Evolutionary conservation across 1,140 invertebrate genomes (phyloP), one percentile per base, ranked within the genome.

Genomic region (Drosophila navojoa): DNA sequence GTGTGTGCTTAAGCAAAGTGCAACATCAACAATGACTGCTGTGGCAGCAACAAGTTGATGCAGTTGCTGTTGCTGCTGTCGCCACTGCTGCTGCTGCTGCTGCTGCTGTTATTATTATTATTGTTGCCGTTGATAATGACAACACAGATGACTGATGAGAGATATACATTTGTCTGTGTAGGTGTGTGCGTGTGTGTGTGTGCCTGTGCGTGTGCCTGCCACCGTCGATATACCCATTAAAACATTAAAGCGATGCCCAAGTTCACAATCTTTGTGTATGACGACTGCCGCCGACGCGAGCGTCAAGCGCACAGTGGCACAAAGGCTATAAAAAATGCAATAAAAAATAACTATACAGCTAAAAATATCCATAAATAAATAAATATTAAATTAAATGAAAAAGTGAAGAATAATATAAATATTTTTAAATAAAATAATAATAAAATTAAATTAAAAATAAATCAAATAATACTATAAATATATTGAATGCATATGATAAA

Each of bases 111-210:
- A 15, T 45, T 62, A 52, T 54, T 76, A 29, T 32, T 72, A 50
- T 52, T 72, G 74, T 55, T 71, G 71, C 47, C 49, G 78, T 78
- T 81, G 75, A 81, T 81, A 78, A 76, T 81, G 81, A 81, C 81
- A 86, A 81, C 78, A 76, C 47, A 54, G 62, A 71, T 72, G 69
- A 76, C 57, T 76, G 67, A 77, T 77, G 71, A 57, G 75, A 68
- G 63, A 49, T 75, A 57, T 63, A 38, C 16, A 27, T 60, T 22
- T 55, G 42, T 38, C 5, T 54, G 15, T 49, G n/a, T 42, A 11
- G 35, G 10, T 42, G 45, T 5, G 2, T 40, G 4, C 32, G 44
- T 60, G 35, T 72, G 58, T 44, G 44, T 44, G 50, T 42, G 59
- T 59, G 59, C n/a, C n/a, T 38, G 44, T 27, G 44, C 27, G 42